A percentile compares a stretch with the other conserved stretches of the same genome.
phyloP scores from a whole-genome alignment of 2,888 invertebrate species.

The Pollenia angustigena region DNA sequence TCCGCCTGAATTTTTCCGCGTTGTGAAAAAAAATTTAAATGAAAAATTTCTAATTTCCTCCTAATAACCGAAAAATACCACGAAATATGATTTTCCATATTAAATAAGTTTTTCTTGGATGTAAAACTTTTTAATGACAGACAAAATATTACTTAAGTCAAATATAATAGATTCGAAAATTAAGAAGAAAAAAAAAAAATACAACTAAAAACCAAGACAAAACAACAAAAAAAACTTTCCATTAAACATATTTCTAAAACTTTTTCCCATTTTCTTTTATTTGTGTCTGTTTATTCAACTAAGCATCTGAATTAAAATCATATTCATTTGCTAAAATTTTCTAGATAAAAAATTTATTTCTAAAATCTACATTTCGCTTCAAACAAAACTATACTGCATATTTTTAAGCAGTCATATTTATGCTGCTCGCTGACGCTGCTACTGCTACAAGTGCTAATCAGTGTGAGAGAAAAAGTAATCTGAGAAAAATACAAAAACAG shows the following conservation, averaged over 20 bases:
- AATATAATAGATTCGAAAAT: slow-evolving; percentile 9
- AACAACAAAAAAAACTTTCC: background rate
- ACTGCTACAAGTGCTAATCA: slow-evolving; percentile 33
- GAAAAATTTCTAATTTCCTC: background rate
- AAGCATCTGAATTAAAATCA: slow-evolving; percentile 40
- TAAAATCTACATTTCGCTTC: slow-evolving; percentile 16
- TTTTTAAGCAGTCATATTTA: background rate
- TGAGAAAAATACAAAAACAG: slow-evolving; percentile 4
- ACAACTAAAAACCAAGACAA: background rate
- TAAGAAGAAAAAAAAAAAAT: slow-evolving; percentile 2
- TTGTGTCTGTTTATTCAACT: slow-evolving; percentile 36
- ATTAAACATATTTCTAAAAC: slow-evolving; percentile 1
- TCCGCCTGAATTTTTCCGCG: no score
- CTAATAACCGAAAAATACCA: background rate
- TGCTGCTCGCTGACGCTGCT: background rate
- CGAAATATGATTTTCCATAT: background rate
- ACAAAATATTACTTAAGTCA: background rate
- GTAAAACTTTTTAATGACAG: background rate
- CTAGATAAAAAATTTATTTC: background rate
- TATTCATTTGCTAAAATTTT: slow-evolving; percentile 28
- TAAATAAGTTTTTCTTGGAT: background rate
- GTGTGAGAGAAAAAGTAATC: slow-evolving; percentile 6
- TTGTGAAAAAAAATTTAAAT: no score
- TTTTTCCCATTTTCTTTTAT: slow-evolving; percentile 2
- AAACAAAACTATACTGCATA: background rate